Percentiles rank a stretch among this genome's conserved stretches.
Conservation (phyloP, 2,888 invertebrate genomes). For the Ophion obscuratus region DNA sequence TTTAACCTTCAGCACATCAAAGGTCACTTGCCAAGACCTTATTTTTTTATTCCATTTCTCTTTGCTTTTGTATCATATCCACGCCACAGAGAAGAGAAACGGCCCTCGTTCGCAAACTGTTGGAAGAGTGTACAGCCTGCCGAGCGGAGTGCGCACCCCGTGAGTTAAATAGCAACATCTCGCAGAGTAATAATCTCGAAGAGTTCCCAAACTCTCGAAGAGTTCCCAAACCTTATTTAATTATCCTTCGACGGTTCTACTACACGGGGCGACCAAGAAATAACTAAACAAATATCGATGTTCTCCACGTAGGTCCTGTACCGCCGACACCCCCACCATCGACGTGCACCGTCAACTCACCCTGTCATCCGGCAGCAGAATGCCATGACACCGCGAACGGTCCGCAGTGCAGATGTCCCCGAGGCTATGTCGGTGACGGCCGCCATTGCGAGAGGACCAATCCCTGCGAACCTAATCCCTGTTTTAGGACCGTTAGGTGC, state of each 20-base stretch:
- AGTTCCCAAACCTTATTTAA: too few relatives aligned
- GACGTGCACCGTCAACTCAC: conserved; percentile 78
- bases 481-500: conserved; percentile 86
- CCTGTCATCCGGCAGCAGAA: conserved; percentile 86
- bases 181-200: neutral
- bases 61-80: neutral
- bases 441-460: conserved; percentile 88
- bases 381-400: conserved; percentile 89
- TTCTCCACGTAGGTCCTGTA: conserved; percentile 48
- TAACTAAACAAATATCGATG: conserved; percentile 75
- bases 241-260: neutral
- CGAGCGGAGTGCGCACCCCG: conserved; percentile 76
- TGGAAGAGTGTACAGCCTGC: conserved; percentile 92
- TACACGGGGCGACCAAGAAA: neutral
- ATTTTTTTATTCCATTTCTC: neutral
- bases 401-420: conserved; percentile 91
- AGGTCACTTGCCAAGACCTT: neutral
- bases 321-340: conserved; percentile 71
- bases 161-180: conserved; percentile 60
- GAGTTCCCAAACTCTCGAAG: neutral
- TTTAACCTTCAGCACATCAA: neutral
- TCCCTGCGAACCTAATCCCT: conserved; percentile 89
- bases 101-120: conserved; percentile 88
- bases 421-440: conserved; percentile 91
- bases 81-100: conserved; percentile 86